Percentiles rank a stretch among this genome's conserved stretches.
Conservation (phyloP, 2,888 invertebrate genomes). For the Himalopsyche japonica region DNA sequence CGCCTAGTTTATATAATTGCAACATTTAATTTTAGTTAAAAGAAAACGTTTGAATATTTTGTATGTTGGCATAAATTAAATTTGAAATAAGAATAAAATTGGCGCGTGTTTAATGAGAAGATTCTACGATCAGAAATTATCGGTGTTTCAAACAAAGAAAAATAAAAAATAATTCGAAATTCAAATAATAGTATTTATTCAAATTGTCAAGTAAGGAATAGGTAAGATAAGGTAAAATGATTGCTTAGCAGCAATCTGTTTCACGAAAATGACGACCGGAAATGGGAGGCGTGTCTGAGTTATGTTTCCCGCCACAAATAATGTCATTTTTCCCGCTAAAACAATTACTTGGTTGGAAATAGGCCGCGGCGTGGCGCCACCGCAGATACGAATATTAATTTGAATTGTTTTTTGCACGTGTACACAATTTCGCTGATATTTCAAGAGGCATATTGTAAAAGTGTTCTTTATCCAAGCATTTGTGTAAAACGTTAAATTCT, state of each 20-base stretch:
- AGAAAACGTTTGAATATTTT: too few relatives aligned
- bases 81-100: too few relatives aligned
- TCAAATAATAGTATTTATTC: too few relatives aligned
- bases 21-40: too few relatives aligned
- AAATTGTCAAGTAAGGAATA: background rate
- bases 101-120: too few relatives aligned
- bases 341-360: background rate
- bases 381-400: background rate
- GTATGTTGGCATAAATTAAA: too few relatives aligned
- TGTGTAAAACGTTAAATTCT: too few relatives aligned
- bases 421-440: background rate
- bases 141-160: too few relatives aligned
- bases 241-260: background rate
- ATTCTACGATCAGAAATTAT: too few relatives aligned
- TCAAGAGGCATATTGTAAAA: background rate
- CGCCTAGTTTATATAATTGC: too few relatives aligned
- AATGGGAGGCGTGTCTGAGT: background rate
- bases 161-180: too few relatives aligned
- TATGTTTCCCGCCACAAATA: slow-evolving; percentile 8
- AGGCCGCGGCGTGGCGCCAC: background rate
- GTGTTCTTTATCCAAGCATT: background rate
- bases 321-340: slow-evolving; percentile 22
- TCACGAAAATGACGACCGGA: background rate
- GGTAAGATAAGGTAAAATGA: background rate
- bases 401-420: slow-evolving; percentile 13